phyloP scores from a whole-genome alignment of 2,797 vertebrate species.

The Allochrocebus solatus region DNA sequence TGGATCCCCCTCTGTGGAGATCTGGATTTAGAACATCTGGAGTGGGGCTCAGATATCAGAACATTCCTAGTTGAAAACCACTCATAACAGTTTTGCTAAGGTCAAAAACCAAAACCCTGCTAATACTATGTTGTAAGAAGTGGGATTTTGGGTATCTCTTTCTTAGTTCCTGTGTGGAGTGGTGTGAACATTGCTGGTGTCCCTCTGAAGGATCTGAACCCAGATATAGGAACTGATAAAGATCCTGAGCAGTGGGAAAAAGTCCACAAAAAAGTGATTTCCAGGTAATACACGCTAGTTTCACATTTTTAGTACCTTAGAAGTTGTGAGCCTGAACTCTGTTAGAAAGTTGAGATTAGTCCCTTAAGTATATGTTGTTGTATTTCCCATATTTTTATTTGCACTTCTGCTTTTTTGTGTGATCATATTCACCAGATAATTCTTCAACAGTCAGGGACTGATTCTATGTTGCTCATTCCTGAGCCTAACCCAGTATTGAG shows the following conservation, averaged over 20 bases:
- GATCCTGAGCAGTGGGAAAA: slow-evolving; percentile 91
- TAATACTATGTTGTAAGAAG: background rate
- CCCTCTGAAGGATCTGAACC: slow-evolving; percentile 89
- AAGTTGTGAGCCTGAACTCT: background rate
- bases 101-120: background rate
- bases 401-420: background rate
- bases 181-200: slow-evolving; percentile 94
- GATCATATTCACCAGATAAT: background rate
- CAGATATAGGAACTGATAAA: slow-evolving; percentile 87
- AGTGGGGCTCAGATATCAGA: background rate
- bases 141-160: background rate
- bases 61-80: background rate
- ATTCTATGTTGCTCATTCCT: background rate
- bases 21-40: background rate
- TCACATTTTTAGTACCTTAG: background rate
- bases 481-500: background rate
- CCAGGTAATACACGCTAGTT: slow-evolving; percentile 83
- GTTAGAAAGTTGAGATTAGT: background rate
- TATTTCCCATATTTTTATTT: background rate
- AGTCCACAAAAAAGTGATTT: slow-evolving; percentile 91
- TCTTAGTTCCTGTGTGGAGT: slow-evolving; percentile 93
- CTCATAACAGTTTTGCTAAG: background rate
- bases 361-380: background rate
- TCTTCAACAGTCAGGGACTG: background rate
- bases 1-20: background rate